These are phyloP conservation scores for Campopleginae sp. DNA, from an alignment of 2,888 invertebrate genomes.

Conservation along the genomic window DNA sequence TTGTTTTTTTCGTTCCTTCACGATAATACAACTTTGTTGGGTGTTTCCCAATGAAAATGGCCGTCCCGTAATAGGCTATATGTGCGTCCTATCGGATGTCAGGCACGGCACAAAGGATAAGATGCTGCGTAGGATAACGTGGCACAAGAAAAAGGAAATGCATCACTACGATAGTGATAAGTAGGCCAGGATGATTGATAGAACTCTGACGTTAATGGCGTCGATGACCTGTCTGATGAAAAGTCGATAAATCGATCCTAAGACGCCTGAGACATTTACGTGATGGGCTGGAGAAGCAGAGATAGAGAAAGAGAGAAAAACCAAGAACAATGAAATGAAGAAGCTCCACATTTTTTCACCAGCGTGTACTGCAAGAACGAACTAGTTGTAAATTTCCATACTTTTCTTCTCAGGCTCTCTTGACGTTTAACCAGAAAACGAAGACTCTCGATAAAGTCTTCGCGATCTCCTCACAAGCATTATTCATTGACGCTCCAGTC, in stretches of 20 bases:
- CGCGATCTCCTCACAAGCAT: conserved; percentile 22
- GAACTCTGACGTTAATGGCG: conserved; percentile 57
- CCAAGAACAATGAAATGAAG: neutral
- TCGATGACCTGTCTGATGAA: conserved; percentile 62
- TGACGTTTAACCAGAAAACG: conserved; percentile 1
- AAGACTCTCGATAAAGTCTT: conserved; percentile 22
- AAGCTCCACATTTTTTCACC: neutral
- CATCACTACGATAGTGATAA: conserved; percentile 50
- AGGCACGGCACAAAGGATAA: conserved; percentile 7
- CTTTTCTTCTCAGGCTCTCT: conserved; percentile 1
- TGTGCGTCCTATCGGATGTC: conserved; percentile 20
- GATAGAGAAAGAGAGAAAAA: neutral
- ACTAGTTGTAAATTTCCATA: conserved; percentile 28
- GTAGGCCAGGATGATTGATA: conserved; percentile 60
- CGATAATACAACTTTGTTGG: neutral
- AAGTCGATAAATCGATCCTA: conserved; percentile 60
- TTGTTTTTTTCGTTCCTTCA: neutral
- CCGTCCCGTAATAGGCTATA: neutral
- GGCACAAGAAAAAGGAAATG: conserved; percentile 18
- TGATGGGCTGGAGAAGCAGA: neutral
- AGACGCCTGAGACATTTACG: conserved; percentile 44
- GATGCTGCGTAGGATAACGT: conserved; percentile 14
- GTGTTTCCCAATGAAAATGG: conserved; percentile 16
- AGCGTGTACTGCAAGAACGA: conserved; percentile 1
- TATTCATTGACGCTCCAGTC: conserved; percentile 41